These are phyloP conservation scores for Labeo catla DNA, from an alignment of 2,113 vertebrate species.

Conservation along the genomic window DNA sequence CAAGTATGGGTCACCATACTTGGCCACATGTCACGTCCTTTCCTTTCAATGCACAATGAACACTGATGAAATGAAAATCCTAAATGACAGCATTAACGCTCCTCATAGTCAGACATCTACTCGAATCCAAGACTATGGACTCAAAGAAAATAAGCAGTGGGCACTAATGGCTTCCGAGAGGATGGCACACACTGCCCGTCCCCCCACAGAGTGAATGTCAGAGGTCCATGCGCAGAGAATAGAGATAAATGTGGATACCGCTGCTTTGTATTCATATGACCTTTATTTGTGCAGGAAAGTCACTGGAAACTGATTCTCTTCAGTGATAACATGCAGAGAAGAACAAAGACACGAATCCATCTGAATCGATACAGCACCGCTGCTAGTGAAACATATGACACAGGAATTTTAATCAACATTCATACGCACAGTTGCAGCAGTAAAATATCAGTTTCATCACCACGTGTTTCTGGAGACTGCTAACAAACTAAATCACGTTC, in stretches of 20 bases:
- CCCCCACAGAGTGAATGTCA: constrained; percentile 25
- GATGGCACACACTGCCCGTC: not conserved
- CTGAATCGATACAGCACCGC: constrained; percentile 14
- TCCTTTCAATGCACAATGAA: constrained; percentile 4
- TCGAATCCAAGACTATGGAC: not conserved
- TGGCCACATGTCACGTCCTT: no score
- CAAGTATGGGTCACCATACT: no score
- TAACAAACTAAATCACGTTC: not conserved
- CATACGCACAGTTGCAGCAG: not conserved
- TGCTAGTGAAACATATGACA: constrained; percentile 17
- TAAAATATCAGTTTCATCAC: not conserved
- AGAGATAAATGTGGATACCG: constrained; percentile 29
- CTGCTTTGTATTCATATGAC: constrained; percentile 33
- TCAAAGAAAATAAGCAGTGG: not conserved
- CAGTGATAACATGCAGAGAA: constrained; percentile 35
- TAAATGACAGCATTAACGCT: not conserved
- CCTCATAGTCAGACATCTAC: not conserved
- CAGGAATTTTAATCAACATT: not conserved
- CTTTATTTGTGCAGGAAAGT: constrained; percentile 39
- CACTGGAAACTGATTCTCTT: constrained; percentile 33
- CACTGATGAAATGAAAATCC: not conserved
- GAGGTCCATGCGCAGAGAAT: constrained; percentile 8
- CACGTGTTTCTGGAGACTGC: not conserved
- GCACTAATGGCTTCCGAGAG: constrained; percentile 2
- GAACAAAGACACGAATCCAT: constrained; percentile 6